Evolutionary conservation across 2,797 vertebrate species (phyloP).

Genomic region (Hipposideros larvatus): DNA sequence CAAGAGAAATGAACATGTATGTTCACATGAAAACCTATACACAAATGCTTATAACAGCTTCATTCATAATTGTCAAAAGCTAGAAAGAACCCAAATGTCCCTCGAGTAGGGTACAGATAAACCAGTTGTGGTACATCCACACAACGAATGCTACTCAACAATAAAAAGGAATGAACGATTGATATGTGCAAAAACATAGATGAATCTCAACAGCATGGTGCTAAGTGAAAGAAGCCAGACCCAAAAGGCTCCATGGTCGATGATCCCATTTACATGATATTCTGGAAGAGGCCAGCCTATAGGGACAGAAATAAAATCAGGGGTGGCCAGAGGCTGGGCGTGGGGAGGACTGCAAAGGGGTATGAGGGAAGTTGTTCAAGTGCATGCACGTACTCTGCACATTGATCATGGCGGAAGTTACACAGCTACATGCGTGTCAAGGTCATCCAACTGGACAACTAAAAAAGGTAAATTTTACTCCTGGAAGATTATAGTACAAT

Average conservation of each 20-base stretch:
- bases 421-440: rapidly evolving
- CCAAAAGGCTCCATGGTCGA: rapidly evolving
- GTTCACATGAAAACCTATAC: not conserved
- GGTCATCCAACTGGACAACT: too few relatives aligned
- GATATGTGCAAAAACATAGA: rapidly evolving
- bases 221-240: not conserved
- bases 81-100: not conserved
- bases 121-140: rapidly evolving
- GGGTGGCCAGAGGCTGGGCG: not conserved
- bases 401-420: rapidly evolving
- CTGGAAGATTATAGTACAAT: not conserved
- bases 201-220: not conserved
- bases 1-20: not conserved
- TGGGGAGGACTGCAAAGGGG: not conserved
- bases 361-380: rapidly evolving
- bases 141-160: rapidly evolving
- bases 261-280: not conserved
- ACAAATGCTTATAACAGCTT: not conserved
- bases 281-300: not conserved
- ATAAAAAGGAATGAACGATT: not conserved
- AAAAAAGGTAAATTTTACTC: not conserved
- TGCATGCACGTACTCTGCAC: rapidly evolving
- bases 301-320: not conserved
- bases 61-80: not conserved
- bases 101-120: not conserved